Evolutionary conservation across 2,113 vertebrate genomes (phyloP).

Genomic region (Danio rerio): GRCz12tu NC_133196.1:15642001-15642500

Average conservation of each 20-base stretch:
- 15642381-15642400: no score
- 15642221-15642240: conserved; percentile 75
- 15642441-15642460: no score
- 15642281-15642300: conserved; percentile 53
- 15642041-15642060: no score
- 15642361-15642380: no score
- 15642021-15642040: no score
- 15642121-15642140: conserved; percentile 64
- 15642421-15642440: no score
- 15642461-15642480: no score
- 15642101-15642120: conserved; percentile 65
- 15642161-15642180: conserved; percentile 51
- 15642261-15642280: conserved; percentile 72
- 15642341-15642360: not conserved
- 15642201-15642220: conserved; percentile 61
- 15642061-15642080: no score
- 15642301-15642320: conserved; percentile 63
- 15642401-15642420: no score
- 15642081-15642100: no score
- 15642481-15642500: no score
- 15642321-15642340: not conserved
- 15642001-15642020: no score
- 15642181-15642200: conserved; percentile 16
- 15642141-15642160: conserved; percentile 61
- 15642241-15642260: conserved; percentile 71